A percentile compares a stretch with the other conserved stretches of the same genome.
Conservation (phyloP, 2,797 vertebrate species). For the Serranus cabrilla region DNA sequence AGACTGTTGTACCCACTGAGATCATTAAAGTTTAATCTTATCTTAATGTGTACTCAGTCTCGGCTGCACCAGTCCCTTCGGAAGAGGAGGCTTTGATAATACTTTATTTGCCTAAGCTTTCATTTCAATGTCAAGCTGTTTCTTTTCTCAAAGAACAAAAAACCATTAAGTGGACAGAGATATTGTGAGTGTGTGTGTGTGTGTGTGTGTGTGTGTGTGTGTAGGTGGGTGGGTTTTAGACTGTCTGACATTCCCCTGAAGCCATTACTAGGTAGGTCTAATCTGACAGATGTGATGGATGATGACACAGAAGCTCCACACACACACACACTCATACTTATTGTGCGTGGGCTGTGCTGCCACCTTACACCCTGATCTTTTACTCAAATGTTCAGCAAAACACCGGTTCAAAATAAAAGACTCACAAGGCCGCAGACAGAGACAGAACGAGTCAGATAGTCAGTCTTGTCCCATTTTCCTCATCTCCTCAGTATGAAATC, state of each 20-base stretch:
- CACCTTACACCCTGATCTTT: slow-evolving; percentile 45
- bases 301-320: slow-evolving; percentile 37
- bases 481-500: slow-evolving; percentile 43
- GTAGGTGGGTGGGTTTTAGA: slow-evolving; percentile 25
- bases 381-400: slow-evolving; percentile 32
- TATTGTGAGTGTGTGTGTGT: slow-evolving; percentile 1
- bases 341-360: slow-evolving; percentile 23
- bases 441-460: slow-evolving; percentile 17
- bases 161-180: slow-evolving; percentile 33
- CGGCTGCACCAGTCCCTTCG: neutral
- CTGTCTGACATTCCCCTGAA: slow-evolving; percentile 60
- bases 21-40: slow-evolving; percentile 41
- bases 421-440: slow-evolving; percentile 31
- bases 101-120: slow-evolving; percentile 52
- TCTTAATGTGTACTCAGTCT: slow-evolving; percentile 32
- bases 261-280: slow-evolving; percentile 61
- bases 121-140: slow-evolving; percentile 43
- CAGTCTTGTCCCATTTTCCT: slow-evolving; percentile 44
- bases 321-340: slow-evolving; percentile 14
- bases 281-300: slow-evolving; percentile 71
- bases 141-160: slow-evolving; percentile 48
- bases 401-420: slow-evolving; percentile 24
- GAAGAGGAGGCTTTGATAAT: slow-evolving; percentile 42
- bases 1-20: neutral
- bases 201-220: neutral